Base-by-base conservation (phyloP, 2,888 invertebrate species). In the Metalampra italica region DNA sequence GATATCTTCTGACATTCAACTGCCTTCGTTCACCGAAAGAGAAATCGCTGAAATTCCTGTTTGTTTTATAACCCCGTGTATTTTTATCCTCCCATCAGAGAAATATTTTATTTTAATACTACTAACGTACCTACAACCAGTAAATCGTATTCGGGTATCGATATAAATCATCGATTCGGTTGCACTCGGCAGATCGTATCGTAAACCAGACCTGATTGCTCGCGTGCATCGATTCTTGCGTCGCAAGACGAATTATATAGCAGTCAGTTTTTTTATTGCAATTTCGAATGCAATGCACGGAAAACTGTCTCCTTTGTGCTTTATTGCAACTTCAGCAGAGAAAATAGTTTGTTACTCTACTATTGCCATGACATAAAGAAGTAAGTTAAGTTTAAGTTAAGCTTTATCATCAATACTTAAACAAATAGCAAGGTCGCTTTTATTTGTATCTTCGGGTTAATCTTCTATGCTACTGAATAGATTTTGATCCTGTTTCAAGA, bases 171-270 rank as follows among this genome's bases (percentile, higher is more conserved):
- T 57, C 57, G 58, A 60, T 60, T 62, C 53, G 46, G 46, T 46
- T 55, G 56, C 57, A 55, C 53, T 59, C 59, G 55, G 53, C 47
- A 49, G 60, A 62, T 59, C 52, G 52, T 57, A 60, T 60, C 62
- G 53, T 43, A 48, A 54, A 57, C 43, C 14, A 45, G 45, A 40
- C 32, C 51, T 49, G 49, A 53, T 56, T 56, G 53, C 52, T 15
- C 38, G 50, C 37, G 41, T 45, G 36, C 37, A 47, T 30, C 43
- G 34, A 12, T 11, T 14, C 34, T 43, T 15, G 15, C 15, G 41
- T 43, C 42, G 42, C 47, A 53, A 50, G 50, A 45, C 43, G 49
- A 45, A 51, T 46, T 41, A 45, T 51, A n/a, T n/a, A n/a, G 54
- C 50, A 54, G 51, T 50, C 50, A 46, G 30, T 43, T 43, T 42